Conservation (phyloP, 2,113 vertebrate genomes). For the Edolisoma coerulescens region DNA sequence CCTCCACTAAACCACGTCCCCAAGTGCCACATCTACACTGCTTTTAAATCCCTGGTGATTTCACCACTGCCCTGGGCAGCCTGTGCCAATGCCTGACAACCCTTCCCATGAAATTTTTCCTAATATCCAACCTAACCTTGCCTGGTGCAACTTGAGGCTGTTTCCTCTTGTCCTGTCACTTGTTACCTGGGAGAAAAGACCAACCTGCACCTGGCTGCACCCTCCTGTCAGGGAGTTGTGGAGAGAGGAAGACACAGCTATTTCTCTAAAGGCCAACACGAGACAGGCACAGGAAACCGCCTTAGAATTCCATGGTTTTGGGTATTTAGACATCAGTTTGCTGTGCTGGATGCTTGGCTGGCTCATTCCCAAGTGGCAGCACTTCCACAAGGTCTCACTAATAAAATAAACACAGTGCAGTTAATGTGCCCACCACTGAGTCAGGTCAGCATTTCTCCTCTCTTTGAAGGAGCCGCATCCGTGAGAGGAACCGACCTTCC, state of each 20-base stretch:
- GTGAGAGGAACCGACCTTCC: neutral
- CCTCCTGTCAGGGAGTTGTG: neutral
- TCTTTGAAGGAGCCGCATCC: neutral
- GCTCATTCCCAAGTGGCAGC: neutral
- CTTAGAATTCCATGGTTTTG: rapidly evolving
- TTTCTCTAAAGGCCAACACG: rapidly evolving
- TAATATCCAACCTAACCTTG: neutral
- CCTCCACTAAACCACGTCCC: neutral
- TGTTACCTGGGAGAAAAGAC: neutral
- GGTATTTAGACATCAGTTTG: neutral
- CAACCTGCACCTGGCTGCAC: neutral
- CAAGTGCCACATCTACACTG: neutral
- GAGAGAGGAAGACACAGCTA: neutral
- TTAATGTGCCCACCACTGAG: rapidly evolving
- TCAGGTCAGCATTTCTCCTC: neutral
- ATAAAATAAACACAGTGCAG: neutral
- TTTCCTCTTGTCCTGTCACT: neutral
- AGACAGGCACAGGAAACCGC: neutral
- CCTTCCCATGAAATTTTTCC: neutral
- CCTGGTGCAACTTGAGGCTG: neutral
- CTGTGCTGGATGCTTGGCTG: neutral
- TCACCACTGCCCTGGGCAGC: neutral
- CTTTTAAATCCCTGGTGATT: neutral
- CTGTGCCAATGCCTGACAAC: neutral
- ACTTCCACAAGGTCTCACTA: neutral